A percentile compares a stretch with the other conserved stretches of the same genome.
phyloP scores from a whole-genome alignment of 2,888 invertebrate genomes.

The Pherbina coryleti region DNA sequence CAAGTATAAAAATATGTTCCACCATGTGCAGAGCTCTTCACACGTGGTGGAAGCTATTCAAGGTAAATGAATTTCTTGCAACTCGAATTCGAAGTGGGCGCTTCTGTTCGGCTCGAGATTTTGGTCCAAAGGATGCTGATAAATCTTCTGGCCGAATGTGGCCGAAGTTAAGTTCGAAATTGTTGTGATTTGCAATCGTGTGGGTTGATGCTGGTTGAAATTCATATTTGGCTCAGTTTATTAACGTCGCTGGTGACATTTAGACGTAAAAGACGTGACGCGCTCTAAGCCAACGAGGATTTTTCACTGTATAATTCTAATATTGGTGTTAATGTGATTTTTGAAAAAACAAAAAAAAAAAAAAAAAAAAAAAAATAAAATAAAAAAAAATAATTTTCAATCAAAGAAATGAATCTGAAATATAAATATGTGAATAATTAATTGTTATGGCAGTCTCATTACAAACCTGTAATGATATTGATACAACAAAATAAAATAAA shows the following conservation, averaged over 20 bases:
- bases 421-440: not conserved
- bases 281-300: not conserved
- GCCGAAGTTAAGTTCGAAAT: conserved; percentile 40
- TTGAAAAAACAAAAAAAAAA: not conserved
- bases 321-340: not conserved
- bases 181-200: conserved; percentile 24
- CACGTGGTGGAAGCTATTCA: conserved; percentile 58
- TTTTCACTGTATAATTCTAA: conserved; percentile 12
- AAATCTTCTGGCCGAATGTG: not conserved
- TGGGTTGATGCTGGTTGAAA: conserved; percentile 34
- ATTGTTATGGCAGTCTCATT: not conserved
- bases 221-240: conserved; percentile 55
- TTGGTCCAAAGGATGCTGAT: conserved; percentile 28
- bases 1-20: conserved; percentile 50
- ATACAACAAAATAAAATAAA: not conserved
- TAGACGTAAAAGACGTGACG: conserved; percentile 51
- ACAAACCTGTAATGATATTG: not conserved
- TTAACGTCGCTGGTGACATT: conserved; percentile 60
- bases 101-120: not conserved
- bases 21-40: conserved; percentile 58
- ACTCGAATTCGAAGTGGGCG: conserved; percentile 41
- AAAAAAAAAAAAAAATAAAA: not conserved
- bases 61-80: not conserved
- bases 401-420: not conserved
- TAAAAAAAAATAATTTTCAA: not conserved